Evolutionary conservation across 2,797 vertebrate species (phyloP), one percentile per base, ranked within the genome.

Genomic region (Sebastiscus tertius): DNA sequence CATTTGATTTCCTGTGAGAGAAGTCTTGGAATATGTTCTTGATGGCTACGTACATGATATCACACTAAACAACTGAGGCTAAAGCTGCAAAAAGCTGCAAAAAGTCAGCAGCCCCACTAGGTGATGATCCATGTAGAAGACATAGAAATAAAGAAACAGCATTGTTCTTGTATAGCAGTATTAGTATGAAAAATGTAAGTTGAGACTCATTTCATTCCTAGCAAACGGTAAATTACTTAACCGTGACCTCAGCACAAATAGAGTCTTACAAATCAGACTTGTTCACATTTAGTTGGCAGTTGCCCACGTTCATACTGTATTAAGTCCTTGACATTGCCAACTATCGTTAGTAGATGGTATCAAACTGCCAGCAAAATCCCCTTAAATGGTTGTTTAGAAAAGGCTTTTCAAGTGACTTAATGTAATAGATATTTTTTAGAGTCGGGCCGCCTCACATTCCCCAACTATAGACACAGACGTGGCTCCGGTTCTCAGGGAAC

Each of bases 351-450:
- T 68, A 52, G 64, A 61, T 69, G 68, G 8, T 34, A 82, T 72
- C 54, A 66, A 46, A 70, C 72, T 52, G 42, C 22, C 31, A 6
- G 71, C 3, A 79, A 75, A 75, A 86, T 74, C 10, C 22, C 88
- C 87, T 84, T 92, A 90, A 86, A 92, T 81, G 90, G 88, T 76
- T 76, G 67, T 81, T 87, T 64, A 42, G 14, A 24, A 26, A 31
- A 78, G 68, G 29, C 42, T 29, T 69, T 39, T 52, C 27, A 67
- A 74, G 68, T 75, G 65, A 86, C 56, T 55, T 84, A 62, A 89
- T 85, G 81, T 75, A n/a, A 8, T 33, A 60, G 78, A 75, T 83
- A 81, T 89, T 78, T 59, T 84, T 88, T 76, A 66, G 80, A 74
- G 18, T 22, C 24, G 0, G 6, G 52, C 68, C 68, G 55, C 39